Evolutionary conservation across 2,113 vertebrate genomes (phyloP).

Genomic region (Charadrius vociferus): DNA sequence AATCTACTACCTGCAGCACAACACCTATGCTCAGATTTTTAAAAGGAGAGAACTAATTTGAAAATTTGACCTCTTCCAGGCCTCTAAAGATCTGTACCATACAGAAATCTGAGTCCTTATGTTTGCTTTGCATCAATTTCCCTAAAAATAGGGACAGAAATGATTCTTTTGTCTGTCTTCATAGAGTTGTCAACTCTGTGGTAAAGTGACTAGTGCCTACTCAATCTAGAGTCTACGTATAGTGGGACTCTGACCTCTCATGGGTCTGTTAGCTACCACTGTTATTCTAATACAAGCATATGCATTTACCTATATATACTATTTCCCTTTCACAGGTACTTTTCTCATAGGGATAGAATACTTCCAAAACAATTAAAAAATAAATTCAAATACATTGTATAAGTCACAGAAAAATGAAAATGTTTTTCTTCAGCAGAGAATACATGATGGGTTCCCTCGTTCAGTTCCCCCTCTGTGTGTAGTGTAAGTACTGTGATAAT

Average conservation of each 20-base stretch:
- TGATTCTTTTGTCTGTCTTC: not conserved
- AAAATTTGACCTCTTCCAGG: not conserved
- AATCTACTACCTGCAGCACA: not conserved
- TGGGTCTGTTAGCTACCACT: not conserved
- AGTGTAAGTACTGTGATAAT: not conserved
- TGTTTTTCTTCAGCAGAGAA: not conserved
- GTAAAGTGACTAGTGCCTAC: not conserved
- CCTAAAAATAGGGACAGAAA: not conserved
- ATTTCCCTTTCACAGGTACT: not conserved
- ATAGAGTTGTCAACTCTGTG: not conserved
- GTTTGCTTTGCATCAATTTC: not conserved
- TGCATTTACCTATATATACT: not conserved
- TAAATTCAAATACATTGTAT: not conserved
- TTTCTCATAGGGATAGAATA: not conserved
- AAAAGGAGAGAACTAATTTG: not conserved
- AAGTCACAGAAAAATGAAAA: not conserved
- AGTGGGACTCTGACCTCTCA: not conserved
- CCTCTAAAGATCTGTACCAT: not conserved
- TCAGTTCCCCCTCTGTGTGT: not conserved
- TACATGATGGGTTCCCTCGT: accelerated
- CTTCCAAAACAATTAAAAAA: not conserved
- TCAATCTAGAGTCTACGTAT: not conserved
- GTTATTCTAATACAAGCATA: not conserved
- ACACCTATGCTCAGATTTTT: not conserved
- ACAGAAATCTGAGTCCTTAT: not conserved